Conservation (phyloP, 2,113 vertebrate genomes). For the Laticauda colubrina region DNA sequence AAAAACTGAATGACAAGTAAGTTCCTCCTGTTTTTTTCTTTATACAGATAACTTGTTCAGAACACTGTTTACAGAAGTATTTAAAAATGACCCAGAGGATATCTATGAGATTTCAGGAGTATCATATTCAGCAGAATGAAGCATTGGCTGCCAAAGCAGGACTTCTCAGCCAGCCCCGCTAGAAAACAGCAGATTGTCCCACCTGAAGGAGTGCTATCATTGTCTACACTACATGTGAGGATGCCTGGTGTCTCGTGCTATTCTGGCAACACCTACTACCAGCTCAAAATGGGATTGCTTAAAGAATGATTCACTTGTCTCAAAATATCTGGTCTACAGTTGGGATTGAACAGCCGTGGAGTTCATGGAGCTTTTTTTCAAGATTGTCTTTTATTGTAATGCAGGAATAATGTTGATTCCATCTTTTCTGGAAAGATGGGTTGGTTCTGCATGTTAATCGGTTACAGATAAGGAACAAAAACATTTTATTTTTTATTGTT, state of each 20-base stretch:
- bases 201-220: constrained; percentile 25
- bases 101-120: constrained; percentile 98
- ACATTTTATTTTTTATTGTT: constrained; percentile 53
- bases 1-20: not conserved
- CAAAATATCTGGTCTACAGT: constrained; percentile 29
- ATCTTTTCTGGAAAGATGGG: constrained; percentile 46
- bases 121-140: constrained; percentile 98
- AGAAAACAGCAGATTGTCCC: constrained; percentile 24
- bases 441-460: constrained; percentile 36
- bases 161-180: constrained; percentile 84
- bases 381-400: constrained; percentile 23
- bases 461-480: constrained; percentile 45
- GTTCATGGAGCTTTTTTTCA: constrained; percentile 26
- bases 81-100: constrained; percentile 99
- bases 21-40: not conserved
- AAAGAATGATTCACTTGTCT: constrained; percentile 40
- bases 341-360: constrained; percentile 11
- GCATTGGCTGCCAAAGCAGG: constrained; percentile 95
- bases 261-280: constrained; percentile 17
- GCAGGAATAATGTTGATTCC: constrained; percentile 21
- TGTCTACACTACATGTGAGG: constrained; percentile 23
- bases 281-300: constrained; percentile 29
- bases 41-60: constrained; percentile 85
- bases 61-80: constrained; percentile 96
- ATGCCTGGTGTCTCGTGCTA: constrained; percentile 30